Percentiles rank a stretch among this genome's conserved stretches.
phyloP scores from a whole-genome alignment of 35 echinoderm and acorn worm species.

The Heliocidaris tuberculata region DNA sequence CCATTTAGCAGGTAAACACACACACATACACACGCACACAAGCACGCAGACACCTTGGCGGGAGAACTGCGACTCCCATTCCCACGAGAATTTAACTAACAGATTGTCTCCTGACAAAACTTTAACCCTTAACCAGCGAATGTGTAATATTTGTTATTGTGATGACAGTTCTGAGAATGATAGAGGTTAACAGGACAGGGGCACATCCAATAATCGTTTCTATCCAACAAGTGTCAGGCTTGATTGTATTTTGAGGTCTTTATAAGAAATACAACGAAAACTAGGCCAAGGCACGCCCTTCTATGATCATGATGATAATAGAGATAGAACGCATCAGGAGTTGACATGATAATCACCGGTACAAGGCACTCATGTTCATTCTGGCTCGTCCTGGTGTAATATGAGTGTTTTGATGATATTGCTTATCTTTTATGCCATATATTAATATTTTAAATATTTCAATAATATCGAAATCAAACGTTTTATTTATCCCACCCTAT shows the following conservation, averaged over 20 bases:
- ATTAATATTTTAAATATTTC: no score
- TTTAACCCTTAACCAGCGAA: not conserved
- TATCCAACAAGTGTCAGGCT: not conserved
- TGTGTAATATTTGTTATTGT: not conserved
- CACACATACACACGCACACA: constrained; percentile 7
- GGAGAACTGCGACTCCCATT: not conserved
- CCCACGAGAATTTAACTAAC: not conserved
- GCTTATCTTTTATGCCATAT: not conserved
- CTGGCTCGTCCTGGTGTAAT: not conserved
- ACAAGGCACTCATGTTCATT: not conserved
- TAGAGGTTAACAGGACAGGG: not conserved
- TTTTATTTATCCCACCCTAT: no score
- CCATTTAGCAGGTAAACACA: not conserved
- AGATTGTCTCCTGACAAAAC: not conserved
- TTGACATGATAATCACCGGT: not conserved
- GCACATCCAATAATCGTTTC: not conserved
- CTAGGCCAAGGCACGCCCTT: not conserved
- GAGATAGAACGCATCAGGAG: not conserved
- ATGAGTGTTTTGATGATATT: not conserved
- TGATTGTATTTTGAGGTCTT: not conserved
- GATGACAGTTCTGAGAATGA: not conserved
- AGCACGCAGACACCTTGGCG: not conserved
- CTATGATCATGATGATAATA: not conserved
- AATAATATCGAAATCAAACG: no score
- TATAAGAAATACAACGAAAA: not conserved